Conservation (phyloP, 2,113 vertebrate genomes). For the Cygnus buccinator region DNA sequence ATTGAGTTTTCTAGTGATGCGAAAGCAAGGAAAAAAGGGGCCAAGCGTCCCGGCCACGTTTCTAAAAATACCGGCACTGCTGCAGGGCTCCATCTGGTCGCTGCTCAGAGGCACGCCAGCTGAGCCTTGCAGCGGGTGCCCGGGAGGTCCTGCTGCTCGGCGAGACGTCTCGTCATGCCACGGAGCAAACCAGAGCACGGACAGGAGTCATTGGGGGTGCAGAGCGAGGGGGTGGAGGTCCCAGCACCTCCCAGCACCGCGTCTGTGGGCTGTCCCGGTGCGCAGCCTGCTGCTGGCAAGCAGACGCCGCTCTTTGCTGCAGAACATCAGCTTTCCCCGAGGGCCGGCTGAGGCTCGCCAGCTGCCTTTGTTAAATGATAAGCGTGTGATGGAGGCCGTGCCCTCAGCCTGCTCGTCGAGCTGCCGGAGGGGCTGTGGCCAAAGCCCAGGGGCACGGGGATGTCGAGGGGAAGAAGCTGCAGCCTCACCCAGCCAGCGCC, state of each 20-base stretch:
- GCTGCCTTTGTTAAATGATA: rapidly evolving
- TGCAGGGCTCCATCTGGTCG: constrained; percentile 45
- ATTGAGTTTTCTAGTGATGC: background rate
- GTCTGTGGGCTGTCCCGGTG: background rate
- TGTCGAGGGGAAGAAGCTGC: background rate
- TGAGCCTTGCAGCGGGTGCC: background rate
- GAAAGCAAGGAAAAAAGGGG: background rate
- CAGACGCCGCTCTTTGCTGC: background rate
- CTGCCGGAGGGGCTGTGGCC: background rate
- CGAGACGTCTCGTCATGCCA: background rate
- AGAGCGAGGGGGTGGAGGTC: background rate
- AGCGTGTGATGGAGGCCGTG: background rate
- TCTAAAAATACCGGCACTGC: constrained; percentile 56
- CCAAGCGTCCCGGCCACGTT: background rate
- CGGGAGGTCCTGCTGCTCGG: background rate
- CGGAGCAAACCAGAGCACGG: background rate
- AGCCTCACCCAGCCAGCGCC: background rate
- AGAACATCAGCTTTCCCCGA: background rate
- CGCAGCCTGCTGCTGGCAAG: background rate
- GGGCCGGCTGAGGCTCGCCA: background rate
- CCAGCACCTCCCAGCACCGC: background rate
- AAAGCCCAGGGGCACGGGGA: rapidly evolving
- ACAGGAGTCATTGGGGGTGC: background rate
- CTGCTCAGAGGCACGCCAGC: constrained; percentile 20
- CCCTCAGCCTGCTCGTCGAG: background rate